Percentiles rank a stretch among this genome's conserved stretches.
Evolutionary conservation across 2,113 vertebrate genomes (phyloP).

Genomic region (Microtus ochrogaster): DNA sequence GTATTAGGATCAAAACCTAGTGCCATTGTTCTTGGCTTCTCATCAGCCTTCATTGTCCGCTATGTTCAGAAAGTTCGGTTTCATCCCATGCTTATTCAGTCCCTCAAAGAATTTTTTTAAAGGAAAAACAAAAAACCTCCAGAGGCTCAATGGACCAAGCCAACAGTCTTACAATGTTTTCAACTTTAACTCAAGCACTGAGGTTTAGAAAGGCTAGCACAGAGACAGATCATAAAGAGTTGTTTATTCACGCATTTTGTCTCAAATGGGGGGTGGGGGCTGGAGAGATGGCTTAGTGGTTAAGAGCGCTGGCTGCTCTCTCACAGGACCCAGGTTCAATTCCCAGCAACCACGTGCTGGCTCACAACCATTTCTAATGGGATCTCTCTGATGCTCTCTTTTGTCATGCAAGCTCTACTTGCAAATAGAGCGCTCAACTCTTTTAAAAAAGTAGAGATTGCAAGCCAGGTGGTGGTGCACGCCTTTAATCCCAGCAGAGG

Average conservation of each 20-base stretch:
- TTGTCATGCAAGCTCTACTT: not conserved
- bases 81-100: too few species aligned
- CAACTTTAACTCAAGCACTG: constrained; percentile 34
- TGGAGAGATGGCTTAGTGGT: not conserved
- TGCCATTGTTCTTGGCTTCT: too few species aligned
- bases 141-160: constrained; percentile 25
- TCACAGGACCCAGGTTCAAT: not conserved
- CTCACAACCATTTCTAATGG: not conserved
- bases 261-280: not conserved
- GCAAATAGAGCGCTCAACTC: not conserved
- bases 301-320: not conserved
- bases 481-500: too few species aligned
- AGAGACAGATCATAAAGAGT: not conserved
- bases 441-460: not conserved
- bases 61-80: too few species aligned
- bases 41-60: too few species aligned
- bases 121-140: not conserved
- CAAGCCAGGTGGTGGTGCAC: too few species aligned
- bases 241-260: too few species aligned
- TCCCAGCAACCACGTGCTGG: not conserved
- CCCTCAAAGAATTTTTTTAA: constrained; percentile 25
- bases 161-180: constrained; percentile 55
- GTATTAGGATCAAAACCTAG: too few species aligned
- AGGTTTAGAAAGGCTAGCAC: constrained; percentile 32
- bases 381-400: not conserved